phyloP scores from a whole-genome alignment of 2,797 vertebrate genomes.

The Peromyscus nudipes region DNA sequence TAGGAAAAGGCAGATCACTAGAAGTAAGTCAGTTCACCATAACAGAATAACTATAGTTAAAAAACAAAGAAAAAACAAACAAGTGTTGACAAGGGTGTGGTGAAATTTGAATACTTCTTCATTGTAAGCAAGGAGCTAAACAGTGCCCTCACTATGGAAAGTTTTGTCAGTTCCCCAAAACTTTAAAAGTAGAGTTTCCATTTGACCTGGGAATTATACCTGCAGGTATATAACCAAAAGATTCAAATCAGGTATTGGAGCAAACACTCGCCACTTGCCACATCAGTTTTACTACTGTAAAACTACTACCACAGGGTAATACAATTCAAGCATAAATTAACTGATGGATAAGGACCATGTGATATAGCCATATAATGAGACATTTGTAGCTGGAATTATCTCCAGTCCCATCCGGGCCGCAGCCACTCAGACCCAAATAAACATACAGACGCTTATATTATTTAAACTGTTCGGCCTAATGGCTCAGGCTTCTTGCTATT shows the following conservation, averaged over 20 bases:
- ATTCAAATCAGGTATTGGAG: background rate
- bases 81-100: background rate
- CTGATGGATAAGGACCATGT: background rate
- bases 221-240: background rate
- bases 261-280: background rate
- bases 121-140: background rate
- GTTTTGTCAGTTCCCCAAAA: slow-evolving; percentile 9
- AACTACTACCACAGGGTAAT: background rate
- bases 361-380: background rate
- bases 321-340: background rate
- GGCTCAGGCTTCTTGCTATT: too few species aligned
- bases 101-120: background rate
- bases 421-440: too few species aligned
- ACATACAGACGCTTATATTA: too few species aligned
- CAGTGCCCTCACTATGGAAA: background rate
- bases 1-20: slow-evolving; percentile 1
- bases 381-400: background rate
- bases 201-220: background rate
- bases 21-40: background rate
- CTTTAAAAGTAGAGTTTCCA: slow-evolving; percentile 27
- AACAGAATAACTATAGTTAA: background rate
- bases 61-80: background rate
- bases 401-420: too few species aligned
- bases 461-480: too few species aligned
- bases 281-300: background rate